Evolutionary conservation across 2,113 vertebrate genomes (phyloP).

Genomic region (Ammodytes marinus): DNA sequence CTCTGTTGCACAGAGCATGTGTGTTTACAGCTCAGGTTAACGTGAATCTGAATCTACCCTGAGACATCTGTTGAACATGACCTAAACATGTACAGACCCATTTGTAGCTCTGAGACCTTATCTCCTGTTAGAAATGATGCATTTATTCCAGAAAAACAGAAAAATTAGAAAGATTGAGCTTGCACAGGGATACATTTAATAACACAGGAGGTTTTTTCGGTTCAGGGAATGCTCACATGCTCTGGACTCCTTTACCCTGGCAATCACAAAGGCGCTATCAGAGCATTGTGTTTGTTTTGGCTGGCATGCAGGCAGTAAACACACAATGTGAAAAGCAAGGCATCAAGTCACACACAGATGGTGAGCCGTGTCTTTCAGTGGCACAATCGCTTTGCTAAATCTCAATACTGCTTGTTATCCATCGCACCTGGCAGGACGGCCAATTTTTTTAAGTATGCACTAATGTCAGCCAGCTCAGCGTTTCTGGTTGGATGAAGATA

Average conservation of each 20-base stretch:
- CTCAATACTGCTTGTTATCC: slow-evolving; percentile 31
- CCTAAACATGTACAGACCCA: background rate
- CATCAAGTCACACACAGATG: slow-evolving; percentile 41
- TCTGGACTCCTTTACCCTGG: slow-evolving; percentile 31
- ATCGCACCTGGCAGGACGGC: slow-evolving; percentile 21
- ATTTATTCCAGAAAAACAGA: slow-evolving; percentile 17
- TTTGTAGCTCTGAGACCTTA: background rate
- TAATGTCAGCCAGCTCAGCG: slow-evolving; percentile 27
- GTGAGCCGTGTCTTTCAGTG: slow-evolving; percentile 42
- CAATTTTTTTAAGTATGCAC: slow-evolving; percentile 24
- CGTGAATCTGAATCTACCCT: background rate
- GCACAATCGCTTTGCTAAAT: slow-evolving; percentile 40
- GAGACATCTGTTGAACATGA: background rate
- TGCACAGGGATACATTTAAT: slow-evolving; percentile 44
- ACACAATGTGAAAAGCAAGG: slow-evolving; percentile 9
- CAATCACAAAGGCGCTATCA: slow-evolving; percentile 44
- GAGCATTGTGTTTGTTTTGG: slow-evolving; percentile 65
- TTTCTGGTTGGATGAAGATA: slow-evolving; percentile 51
- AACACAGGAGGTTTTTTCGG: slow-evolving; percentile 39
- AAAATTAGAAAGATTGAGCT: slow-evolving; percentile 22
- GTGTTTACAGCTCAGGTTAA: background rate
- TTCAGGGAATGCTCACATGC: slow-evolving; percentile 33
- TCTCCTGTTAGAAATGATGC: background rate
- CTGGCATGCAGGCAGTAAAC: slow-evolving; percentile 47
- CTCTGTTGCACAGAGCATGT: background rate